Evolutionary conservation across 2,113 vertebrate species (phyloP).

Genomic region (Caretta caretta): DNA sequence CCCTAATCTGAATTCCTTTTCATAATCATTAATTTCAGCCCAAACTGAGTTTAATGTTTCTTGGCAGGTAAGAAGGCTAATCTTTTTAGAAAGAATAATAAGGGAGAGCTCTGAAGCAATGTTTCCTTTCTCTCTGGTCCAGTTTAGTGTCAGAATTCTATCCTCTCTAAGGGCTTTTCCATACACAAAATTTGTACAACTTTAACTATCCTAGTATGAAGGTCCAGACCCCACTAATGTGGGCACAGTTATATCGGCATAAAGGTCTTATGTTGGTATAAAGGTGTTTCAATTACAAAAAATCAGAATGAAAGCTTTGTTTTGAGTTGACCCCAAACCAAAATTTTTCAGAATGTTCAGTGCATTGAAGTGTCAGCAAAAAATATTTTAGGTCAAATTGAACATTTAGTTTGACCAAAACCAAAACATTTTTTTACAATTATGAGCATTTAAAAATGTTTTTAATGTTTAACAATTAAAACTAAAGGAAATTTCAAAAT

Average conservation of each 20-base stretch:
- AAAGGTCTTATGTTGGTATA: neutral
- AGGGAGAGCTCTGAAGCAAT: neutral
- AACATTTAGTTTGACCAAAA: neutral
- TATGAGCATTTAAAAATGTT: neutral
- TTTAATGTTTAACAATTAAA: neutral
- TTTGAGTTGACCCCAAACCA: neutral
- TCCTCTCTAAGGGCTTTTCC: neutral
- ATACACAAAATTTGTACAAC: neutral
- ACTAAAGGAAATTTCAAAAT: neutral
- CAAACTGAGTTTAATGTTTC: neutral
- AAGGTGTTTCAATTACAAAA: neutral
- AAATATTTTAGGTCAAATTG: neutral
- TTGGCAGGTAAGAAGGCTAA: neutral
- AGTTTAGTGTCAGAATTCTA: neutral
- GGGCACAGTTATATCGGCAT: neutral
- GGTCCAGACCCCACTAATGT: neutral
- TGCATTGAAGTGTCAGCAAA: neutral
- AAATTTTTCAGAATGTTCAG: neutral
- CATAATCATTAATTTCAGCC: neutral
- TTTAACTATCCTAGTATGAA: neutral
- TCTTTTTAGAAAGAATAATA: neutral
- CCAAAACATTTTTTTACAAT: neutral
- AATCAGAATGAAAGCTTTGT: neutral
- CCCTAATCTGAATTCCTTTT: neutral
- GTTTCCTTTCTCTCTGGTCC: neutral